Evolutionary conservation across 2,888 invertebrate genomes (phyloP).

Genomic region (Scrobipalpa costella): DNA sequence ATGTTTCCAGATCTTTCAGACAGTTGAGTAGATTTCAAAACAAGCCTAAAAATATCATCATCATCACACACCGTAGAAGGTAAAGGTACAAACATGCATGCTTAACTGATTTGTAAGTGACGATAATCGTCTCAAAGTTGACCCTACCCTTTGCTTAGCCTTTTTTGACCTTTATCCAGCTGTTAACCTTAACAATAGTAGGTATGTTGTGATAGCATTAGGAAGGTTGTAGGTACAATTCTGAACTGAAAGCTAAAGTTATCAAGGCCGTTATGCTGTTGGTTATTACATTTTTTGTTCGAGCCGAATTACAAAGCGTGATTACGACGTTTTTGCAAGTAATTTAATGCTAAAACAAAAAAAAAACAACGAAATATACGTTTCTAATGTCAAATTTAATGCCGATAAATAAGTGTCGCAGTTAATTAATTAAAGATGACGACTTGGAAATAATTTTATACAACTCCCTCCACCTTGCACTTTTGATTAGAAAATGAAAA

Average conservation of each 20-base stretch:
- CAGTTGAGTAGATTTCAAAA: not conserved
- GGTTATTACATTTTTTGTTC: constrained; percentile 21
- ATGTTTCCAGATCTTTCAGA: not conserved
- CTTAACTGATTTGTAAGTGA: not conserved
- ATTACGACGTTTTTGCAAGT: constrained; percentile 4
- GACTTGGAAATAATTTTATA: not conserved
- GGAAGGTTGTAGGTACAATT: constrained; percentile 38
- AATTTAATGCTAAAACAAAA: not conserved
- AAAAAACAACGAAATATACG: not conserved
- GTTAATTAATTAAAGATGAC: not conserved
- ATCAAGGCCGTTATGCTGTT: constrained; percentile 39
- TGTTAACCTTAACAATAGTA: constrained; percentile 16
- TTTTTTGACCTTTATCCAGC: constrained; percentile 2
- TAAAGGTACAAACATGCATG: too few species aligned
- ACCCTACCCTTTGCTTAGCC: not conserved
- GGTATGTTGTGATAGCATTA: constrained; percentile 22
- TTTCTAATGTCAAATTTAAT: not conserved
- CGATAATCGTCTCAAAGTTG: not conserved
- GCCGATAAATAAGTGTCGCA: not conserved
- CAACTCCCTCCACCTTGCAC: not conserved
- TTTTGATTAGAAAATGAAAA: not conserved
- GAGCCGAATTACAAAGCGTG: constrained; percentile 19
- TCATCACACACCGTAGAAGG: too few species aligned
- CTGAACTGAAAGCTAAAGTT: constrained; percentile 49
- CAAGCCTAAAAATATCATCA: not conserved